These are phyloP conservation scores for Coregonus suidteri DNA, from an alignment of 2,797 vertebrate species.

Conservation along the genomic window DNA sequence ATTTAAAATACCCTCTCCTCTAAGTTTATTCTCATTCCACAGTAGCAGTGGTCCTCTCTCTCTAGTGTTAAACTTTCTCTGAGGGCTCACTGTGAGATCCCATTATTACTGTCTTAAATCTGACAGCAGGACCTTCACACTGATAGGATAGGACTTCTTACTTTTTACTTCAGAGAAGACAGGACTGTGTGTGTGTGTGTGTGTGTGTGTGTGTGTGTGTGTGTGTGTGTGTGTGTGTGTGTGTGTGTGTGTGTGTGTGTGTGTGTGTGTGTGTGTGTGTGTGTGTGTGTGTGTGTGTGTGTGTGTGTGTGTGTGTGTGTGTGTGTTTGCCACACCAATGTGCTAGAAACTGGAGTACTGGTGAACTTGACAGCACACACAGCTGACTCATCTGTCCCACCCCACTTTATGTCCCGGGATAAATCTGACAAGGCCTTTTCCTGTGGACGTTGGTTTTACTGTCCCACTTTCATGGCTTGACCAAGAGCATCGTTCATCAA, in stretches of 20 bases:
- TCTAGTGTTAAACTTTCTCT: slow-evolving; percentile 40
- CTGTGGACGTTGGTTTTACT: background rate
- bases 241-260: background rate
- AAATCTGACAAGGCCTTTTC: background rate
- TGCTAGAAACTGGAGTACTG: slow-evolving; percentile 5
- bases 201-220: slow-evolving; percentile 8
- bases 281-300: slow-evolving; percentile 5
- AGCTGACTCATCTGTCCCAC: background rate
- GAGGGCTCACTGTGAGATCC: slow-evolving; percentile 39
- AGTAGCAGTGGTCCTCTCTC: background rate
- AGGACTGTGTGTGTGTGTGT: background rate
- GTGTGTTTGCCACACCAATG: background rate
- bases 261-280: slow-evolving; percentile 2
- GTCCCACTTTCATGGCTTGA: background rate
- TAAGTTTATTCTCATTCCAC: background rate
- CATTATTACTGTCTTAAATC: slow-evolving; percentile 48
- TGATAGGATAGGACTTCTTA: slow-evolving; percentile 13
- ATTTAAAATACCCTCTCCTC: background rate
- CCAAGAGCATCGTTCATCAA: background rate
- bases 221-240: background rate
- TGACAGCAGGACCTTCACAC: slow-evolving; percentile 31
- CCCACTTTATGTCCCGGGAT: too few species aligned
- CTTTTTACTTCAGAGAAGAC: slow-evolving; percentile 10
- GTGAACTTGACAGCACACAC: background rate
- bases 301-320: slow-evolving; percentile 13